Evolutionary conservation across 2,888 invertebrate genomes (phyloP).

Genomic region (Cremastinae sp.): DNA sequence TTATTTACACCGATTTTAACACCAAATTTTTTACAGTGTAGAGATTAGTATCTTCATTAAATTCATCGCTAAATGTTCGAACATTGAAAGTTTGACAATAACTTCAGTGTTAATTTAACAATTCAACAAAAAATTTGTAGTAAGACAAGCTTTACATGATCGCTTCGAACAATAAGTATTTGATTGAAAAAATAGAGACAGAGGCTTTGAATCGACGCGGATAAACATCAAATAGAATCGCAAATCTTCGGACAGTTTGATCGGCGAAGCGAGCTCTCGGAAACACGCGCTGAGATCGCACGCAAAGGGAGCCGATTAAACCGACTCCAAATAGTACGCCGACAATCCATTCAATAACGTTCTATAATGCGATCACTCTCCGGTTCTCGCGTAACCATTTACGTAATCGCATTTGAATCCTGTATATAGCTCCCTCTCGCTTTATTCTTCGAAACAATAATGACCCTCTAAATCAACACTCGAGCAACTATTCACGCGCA

Average conservation of each 20-base stretch:
- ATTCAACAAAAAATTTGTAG: too few relatives aligned
- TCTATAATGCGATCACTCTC: conserved; percentile 49
- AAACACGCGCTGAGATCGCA: not conserved
- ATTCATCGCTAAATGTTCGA: too few relatives aligned
- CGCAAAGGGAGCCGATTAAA: conserved; percentile 31
- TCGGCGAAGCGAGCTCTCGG: not conserved
- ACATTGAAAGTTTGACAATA: too few relatives aligned
- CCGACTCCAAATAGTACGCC: conserved; percentile 12
- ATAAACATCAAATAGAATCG: not conserved
- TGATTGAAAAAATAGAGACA: not conserved
- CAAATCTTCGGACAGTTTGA: conserved; percentile 6
- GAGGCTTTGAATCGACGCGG: too few relatives aligned
- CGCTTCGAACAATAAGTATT: not conserved
- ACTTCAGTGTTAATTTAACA: too few relatives aligned
- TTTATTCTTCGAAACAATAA: not conserved
- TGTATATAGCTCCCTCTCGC: not conserved
- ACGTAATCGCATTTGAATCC: conserved; percentile 42
- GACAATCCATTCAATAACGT: conserved; percentile 31
- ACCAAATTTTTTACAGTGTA: too few relatives aligned
- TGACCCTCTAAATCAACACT: not conserved
- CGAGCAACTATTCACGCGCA: not conserved
- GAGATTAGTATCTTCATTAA: too few relatives aligned
- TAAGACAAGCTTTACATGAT: conserved; percentile 44
- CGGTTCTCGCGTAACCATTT: conserved; percentile 27
- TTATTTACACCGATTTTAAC: too few relatives aligned